Evolutionary conservation across 2,888 invertebrate genomes (phyloP), one percentile per base, ranked within the genome.

Genomic region (Neoaliturus tenellus): DNA sequence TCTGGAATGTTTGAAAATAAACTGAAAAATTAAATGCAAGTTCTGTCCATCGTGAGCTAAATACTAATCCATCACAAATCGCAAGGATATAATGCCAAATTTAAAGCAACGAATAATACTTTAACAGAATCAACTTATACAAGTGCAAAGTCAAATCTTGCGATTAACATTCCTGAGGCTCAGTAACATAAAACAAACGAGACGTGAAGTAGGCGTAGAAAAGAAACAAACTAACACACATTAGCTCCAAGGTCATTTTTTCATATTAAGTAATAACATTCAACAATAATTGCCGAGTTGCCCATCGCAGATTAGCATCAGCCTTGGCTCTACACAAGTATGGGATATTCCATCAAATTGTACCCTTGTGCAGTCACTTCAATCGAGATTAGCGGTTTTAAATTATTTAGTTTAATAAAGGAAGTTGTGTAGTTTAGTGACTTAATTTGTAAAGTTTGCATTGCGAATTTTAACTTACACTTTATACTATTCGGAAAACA

Each of bases 281-380:
- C 44, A 78, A 35, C 48, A 51, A 23, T 78, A 78, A 78, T 78
- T 78, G 78, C 78, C 23, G 4, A 31, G 25, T 55, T 78, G 33
- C 78, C 78, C 78, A 78, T 78, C 78, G 33, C 28, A 17, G 78
- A 78, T 78, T 62, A 28, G 25, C 62, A 62, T 62, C 62, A 28
- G 31, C 62, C 62, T 62, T 62, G 62, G 31, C 12, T 67, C 67
- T 33, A 31, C 8, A 14, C 23, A 28, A 67, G 17, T 31, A 58
- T 58, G 23, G 33, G 31, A 67, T 67, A 67, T 67, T 67, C 51
- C 51, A 51, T 51, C 51, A 51, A 51, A 51, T 51, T 17, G 48
- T 17, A 51, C 23, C 51, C 23, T 51, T 51, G 51, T 23, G 51
- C 5, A 51, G 51, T 51, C 23, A 23, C 51, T 8, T 6, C n/a